Evolutionary conservation across 2,113 vertebrate species (phyloP), one percentile per base, ranked within the genome.

Genomic region (Daphoenositta chrysoptera): DNA sequence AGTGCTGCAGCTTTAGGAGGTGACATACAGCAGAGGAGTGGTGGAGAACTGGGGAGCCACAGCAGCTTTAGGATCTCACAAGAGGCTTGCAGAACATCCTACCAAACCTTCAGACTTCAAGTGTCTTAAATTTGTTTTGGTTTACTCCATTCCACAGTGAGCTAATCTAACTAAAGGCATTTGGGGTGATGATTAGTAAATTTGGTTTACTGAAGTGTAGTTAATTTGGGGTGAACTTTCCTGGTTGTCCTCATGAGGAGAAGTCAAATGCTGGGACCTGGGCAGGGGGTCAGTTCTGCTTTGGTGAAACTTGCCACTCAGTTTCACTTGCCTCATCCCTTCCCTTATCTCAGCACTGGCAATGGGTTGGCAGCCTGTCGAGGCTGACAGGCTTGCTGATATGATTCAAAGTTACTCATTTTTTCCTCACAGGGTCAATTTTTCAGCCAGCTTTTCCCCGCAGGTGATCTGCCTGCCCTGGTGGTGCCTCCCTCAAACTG

Each of bases 361-460:
- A 16, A 4, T 42, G 51, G 57, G 45, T 3, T 85, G 85, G 70
- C 85, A 35, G 70, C 51, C 21, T 2, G 3, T 44, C 0, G 0
- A 83, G 56, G 27, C 27, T 64, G 48, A 26, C 1, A 4, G 40
- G 18, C 7, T 13, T 66, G 80, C 68, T 61, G 72, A 8, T 47
- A 10, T 1, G 5, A 73, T 42, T 54, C 17, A 86, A 53, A 61
- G 31, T 26, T 44, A 40, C 33, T 75, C 0, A 0, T 5, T 40
- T 64, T 85, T 76, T 31, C 22, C 28, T 73, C 50, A 21, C 3
- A 9, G 45, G 14, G 40, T 42, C 39, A 42, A 9, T 9, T 88
- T 92, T 77, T 40, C 66, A 71, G 48, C 17, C 26, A 40, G 68
- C 17, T 78, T 81, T 33, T 5, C 14, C 53, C 23, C 26, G 11